These are phyloP conservation scores for Musca domestica DNA, from an alignment of 1,140 invertebrate genomes.

Conservation along the genomic window DNA sequence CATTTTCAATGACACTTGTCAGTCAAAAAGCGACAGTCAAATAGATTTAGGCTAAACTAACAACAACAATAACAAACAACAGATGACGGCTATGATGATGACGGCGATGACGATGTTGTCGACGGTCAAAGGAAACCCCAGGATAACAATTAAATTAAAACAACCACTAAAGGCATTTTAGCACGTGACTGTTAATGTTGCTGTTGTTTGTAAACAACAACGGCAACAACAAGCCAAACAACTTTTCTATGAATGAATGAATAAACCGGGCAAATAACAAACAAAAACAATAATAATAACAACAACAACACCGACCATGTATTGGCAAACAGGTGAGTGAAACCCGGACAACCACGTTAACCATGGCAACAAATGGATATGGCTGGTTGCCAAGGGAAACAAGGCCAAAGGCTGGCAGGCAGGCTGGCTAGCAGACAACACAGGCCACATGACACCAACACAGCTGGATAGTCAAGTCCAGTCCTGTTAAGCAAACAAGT, in stretches of 20 bases:
- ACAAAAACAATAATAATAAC: not conserved
- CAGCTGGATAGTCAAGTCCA: no score
- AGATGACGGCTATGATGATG: not conserved
- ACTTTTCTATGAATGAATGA: no score
- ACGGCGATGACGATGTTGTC: not conserved
- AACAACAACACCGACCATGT: not conserved
- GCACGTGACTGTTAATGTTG: conserved; percentile 16
- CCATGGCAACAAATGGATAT: conserved; percentile 6
- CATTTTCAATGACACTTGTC: no score
- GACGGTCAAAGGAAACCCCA: not conserved
- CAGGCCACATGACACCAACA: not conserved
- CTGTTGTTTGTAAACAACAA: conserved; percentile 15
- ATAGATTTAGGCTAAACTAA: not conserved
- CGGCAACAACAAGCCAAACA: not conserved
- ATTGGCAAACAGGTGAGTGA: conserved; percentile 13
- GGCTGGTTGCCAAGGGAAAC: conserved; percentile 15
- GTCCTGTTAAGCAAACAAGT: no score
- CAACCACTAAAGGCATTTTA: conserved; percentile 21
- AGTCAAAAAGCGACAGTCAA: no score
- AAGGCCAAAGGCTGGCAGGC: not conserved
- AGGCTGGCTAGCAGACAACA: not conserved
- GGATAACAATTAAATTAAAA: conserved; percentile 20
- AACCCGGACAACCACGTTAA: conserved; percentile 16
- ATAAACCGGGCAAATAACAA: conserved; percentile 10
- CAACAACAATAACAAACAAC: not conserved